Base-by-base conservation (phyloP, 2,888 invertebrate genomes). In the Eupithecia abbreviata region DNA sequence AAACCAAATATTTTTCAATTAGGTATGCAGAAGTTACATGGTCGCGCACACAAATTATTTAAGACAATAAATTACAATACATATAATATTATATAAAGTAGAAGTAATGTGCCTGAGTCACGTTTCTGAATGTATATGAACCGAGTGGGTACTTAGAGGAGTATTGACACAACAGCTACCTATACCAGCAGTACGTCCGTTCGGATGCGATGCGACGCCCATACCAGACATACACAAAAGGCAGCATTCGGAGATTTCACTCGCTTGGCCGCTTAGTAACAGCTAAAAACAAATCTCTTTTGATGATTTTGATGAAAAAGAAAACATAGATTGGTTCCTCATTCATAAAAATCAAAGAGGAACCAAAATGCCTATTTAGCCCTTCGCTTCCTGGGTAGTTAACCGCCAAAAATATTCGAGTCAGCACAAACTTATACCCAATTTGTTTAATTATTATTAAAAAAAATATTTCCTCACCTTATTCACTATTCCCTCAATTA, bases 101-200 rank as follows among this genome's bases (percentile, higher is more conserved):
- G 2, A 66, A 66, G n/a, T 68, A 49, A 76, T 75, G 71, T 77
- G 45, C 42, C 67, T 71, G 47, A 73, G 79, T 81, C 81, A 79
- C 78, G 79, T 81, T 79, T 70, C 76, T 65, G 65, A 76, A 74
- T 74, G 73, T 77, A 75, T 78, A 75, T 74, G 73, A 62, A 55
- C 45, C 68, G 68, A 68, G 18, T 72, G 47, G 13, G 15, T 62
- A 62, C 72, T n/a, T 67, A 67, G 7, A n/a, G 12, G 43, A 43
- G 67, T 67, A 68, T 45, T 47, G 9, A 13, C 62, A 62, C 0
- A 58, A 58, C 10, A 58, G 3, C 0, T 58, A 18, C 5, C 13
- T 18, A 18, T n/a, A 55, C 0, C 13, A 4, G n/a, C 15, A 51
- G 43, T 51, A n/a, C 3, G 55, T 55, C n/a, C n/a, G 58, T 58